Percentiles rank a stretch among this genome's conserved stretches.
phyloP scores from a whole-genome alignment of 2,113 vertebrate species.

The Nannospalax galili region DNA sequence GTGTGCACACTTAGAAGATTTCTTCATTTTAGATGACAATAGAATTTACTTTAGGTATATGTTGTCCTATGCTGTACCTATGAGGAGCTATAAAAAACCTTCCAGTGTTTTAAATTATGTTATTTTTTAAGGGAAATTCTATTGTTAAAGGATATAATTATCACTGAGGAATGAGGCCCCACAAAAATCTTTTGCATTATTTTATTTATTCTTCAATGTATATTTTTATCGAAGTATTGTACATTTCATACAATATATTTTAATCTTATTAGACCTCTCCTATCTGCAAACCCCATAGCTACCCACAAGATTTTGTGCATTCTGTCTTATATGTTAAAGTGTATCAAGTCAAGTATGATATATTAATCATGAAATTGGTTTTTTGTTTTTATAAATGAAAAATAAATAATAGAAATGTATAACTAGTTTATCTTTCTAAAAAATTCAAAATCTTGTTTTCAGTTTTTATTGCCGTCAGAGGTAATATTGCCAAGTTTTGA shows the following conservation, averaged over 20 bases:
- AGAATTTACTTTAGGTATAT: slow-evolving; percentile 45
- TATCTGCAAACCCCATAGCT: too few species aligned
- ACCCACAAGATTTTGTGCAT: too few species aligned
- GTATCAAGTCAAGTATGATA: neutral
- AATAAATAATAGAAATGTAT: neutral
- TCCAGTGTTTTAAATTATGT: slow-evolving; percentile 20
- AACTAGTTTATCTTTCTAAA: slow-evolving; percentile 41
- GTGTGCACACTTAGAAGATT: slow-evolving; percentile 56
- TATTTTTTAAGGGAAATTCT: slow-evolving; percentile 38
- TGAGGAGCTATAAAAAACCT: slow-evolving; percentile 19
- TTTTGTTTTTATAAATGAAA: slow-evolving; percentile 59
- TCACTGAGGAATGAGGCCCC: neutral
- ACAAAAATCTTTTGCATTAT: neutral
- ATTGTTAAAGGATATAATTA: slow-evolving; percentile 39
- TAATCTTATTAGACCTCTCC: too few species aligned
- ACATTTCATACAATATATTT: too few species aligned
- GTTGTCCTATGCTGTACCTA: neutral
- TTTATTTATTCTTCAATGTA: too few species aligned
- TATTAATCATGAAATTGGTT: slow-evolving; percentile 12
- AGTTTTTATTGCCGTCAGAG: slow-evolving; percentile 37
- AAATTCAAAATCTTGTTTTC: neutral
- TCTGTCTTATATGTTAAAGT: too few species aligned
- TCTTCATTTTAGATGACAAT: slow-evolving; percentile 17
- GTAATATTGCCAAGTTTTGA: slow-evolving; percentile 55
- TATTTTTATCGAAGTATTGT: too few species aligned